These are phyloP conservation scores for Crotalus horridus DNA, from an alignment of 2,113 vertebrate genomes.

Conservation along the genomic window DNA sequence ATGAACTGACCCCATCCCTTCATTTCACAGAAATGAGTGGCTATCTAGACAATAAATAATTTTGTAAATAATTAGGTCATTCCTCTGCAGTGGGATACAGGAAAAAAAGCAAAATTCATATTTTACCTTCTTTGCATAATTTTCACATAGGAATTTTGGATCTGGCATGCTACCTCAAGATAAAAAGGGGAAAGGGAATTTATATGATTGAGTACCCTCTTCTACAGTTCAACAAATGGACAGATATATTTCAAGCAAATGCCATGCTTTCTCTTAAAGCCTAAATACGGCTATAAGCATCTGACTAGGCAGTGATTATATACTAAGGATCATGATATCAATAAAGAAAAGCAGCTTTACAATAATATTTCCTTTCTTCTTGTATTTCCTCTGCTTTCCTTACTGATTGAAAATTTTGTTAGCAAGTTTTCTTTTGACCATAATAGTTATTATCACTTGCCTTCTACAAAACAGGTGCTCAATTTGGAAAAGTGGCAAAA, in stretches of 20 bases:
- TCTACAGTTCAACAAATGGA: neutral
- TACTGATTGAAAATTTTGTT: neutral
- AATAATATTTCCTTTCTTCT: neutral
- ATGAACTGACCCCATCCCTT: neutral
- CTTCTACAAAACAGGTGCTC: neutral
- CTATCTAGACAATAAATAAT: slow-evolving; percentile 1
- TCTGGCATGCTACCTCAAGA: neutral
- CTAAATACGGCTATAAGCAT: neutral
- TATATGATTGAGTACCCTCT: neutral
- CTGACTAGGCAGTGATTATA: neutral
- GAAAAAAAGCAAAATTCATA: rapidly evolving
- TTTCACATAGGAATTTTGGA: neutral
- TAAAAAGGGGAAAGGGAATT: neutral
- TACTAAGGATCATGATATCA: neutral
- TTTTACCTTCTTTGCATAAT: neutral
- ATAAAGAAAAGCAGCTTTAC: neutral
- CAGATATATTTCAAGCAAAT: neutral
- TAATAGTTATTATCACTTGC: neutral
- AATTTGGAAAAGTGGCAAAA: neutral
- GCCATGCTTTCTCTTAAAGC: neutral
- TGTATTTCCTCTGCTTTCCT: neutral
- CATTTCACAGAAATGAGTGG: neutral
- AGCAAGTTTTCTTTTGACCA: neutral
- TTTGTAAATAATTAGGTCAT: slow-evolving; percentile 17
- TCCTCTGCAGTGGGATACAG: neutral